phyloP scores from a whole-genome alignment of 2,113 vertebrate species.

The Notothenia rossii region DNA sequence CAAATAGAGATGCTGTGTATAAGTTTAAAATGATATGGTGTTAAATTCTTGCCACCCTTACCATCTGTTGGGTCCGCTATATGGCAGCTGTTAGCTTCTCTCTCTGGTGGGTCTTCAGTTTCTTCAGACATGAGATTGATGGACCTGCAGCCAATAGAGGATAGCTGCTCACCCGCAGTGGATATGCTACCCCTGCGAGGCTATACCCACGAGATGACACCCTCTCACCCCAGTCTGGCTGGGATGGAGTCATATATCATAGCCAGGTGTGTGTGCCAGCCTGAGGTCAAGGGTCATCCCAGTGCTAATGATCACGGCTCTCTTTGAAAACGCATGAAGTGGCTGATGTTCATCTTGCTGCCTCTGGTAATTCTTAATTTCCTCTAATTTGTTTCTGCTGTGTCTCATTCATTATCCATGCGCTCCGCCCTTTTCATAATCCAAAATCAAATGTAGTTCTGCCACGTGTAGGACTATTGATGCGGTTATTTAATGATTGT shows the following conservation, averaged over 20 bases:
- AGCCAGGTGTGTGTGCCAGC: slow-evolving; percentile 62
- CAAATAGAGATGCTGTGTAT: slow-evolving; percentile 40
- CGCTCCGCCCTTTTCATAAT: slow-evolving; percentile 65
- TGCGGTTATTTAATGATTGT: slow-evolving; percentile 76
- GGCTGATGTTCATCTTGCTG: slow-evolving; percentile 15
- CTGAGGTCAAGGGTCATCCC: slow-evolving; percentile 54
- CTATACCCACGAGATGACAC: slow-evolving; percentile 46
- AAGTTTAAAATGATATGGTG: slow-evolving; percentile 61
- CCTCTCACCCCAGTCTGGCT: slow-evolving; percentile 22
- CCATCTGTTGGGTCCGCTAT: slow-evolving; percentile 72
- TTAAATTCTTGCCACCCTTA: slow-evolving; percentile 58
- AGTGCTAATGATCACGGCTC: slow-evolving; percentile 32
- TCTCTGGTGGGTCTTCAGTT: slow-evolving; percentile 65
- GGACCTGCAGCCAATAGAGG: slow-evolving; percentile 51
- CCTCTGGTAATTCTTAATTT: slow-evolving; percentile 46
- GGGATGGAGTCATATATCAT: slow-evolving; percentile 52
- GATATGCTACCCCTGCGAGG: slow-evolving; percentile 44
- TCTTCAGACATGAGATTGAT: slow-evolving; percentile 59
- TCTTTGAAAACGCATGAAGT: slow-evolving; percentile 10
- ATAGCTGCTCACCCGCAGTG: slow-evolving; percentile 51
- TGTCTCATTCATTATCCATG: slow-evolving; percentile 57
- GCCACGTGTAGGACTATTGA: slow-evolving; percentile 76
- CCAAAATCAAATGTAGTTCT: slow-evolving; percentile 68
- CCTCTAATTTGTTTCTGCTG: slow-evolving; percentile 32
- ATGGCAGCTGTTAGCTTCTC: slow-evolving; percentile 70